Evolutionary conservation across 2,113 vertebrate species (phyloP).

Genomic region (Silurus glanis): DNA sequence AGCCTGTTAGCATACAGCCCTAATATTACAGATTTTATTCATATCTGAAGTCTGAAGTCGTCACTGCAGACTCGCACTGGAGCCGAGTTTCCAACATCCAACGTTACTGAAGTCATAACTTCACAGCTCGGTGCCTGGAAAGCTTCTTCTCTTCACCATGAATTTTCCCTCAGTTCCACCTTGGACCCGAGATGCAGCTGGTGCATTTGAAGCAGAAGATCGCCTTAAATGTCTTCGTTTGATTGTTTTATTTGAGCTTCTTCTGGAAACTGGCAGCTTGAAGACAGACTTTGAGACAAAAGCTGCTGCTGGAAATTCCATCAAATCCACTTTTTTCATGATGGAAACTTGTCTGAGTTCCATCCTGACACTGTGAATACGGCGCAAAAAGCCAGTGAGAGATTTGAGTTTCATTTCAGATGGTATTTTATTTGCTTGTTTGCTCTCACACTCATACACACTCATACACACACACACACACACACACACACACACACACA

Average conservation of each 20-base stretch:
- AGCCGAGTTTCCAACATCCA: slow-evolving; percentile 12
- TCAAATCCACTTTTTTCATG: background rate
- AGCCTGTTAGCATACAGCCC: background rate
- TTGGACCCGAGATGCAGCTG: background rate
- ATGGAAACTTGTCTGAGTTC: slow-evolving; percentile 3
- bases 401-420: background rate
- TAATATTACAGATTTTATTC: too few relatives aligned
- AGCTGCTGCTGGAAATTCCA: slow-evolving; percentile 1
- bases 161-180: background rate
- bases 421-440: background rate
- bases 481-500: too few relatives aligned
- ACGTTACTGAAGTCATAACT: background rate
- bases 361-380: background rate
- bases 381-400: background rate
- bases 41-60: too few relatives aligned
- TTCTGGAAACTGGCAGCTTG: background rate
- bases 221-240: background rate
- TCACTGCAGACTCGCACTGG: too few relatives aligned
- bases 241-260: background rate
- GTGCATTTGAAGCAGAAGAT: background rate
- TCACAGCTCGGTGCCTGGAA: slow-evolving; percentile 15
- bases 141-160: background rate
- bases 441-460: background rate
- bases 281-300: background rate
- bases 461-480: too few relatives aligned